Evolutionary conservation across 2,797 vertebrate genomes (phyloP), one percentile per base, ranked within the genome.

Genomic region (Ataeniobius toweri): DNA sequence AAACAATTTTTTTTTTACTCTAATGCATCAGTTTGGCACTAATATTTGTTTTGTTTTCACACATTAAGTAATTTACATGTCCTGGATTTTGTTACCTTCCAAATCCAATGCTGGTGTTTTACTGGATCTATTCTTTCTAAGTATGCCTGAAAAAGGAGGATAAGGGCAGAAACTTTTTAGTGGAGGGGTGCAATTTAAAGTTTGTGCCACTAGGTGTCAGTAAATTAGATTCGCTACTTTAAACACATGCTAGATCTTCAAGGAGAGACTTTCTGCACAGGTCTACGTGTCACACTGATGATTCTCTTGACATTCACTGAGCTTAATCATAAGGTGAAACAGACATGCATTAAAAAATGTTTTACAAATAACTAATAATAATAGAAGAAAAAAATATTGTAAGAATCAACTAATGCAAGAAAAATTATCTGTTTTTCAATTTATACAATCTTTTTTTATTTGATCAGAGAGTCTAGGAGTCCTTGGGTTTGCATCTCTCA

Each of bases 161-260:
- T 51, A 9, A 10, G 69, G 7, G 13, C n/a, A 61, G 59, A 61
- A 61, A 61, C 28, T 7, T 59, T 28, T 26, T 14, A 13, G 20
- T 69, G 12, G 3, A 26, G 36, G 67, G 41, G 3, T 26, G 41
- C 26, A 28, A 51, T 71, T 31, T 51, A 71, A 12, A 22, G 48
- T 71, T 71, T 71, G 9, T 51, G 16, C 46, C 48, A 71, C 69
- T 51, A 31, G 63, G 48, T 50, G n/a, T 50, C 69, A 71, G 46
- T 18, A 51, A 18, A 51, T 28, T 31, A 16, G 1, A 51, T 8
- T 51, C 16, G 12, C 3, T 28, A 16, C 6, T 12, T 36, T 36
- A 55, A 36, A 55, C 28, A 72, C 18, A 50, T 28, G 2, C n/a
- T 20, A 65, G 6, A 24, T 44, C 3, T 24, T 24, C 24, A 68